Conservation (phyloP, 2,888 invertebrate genomes). For the Artemia sinica region DNA sequence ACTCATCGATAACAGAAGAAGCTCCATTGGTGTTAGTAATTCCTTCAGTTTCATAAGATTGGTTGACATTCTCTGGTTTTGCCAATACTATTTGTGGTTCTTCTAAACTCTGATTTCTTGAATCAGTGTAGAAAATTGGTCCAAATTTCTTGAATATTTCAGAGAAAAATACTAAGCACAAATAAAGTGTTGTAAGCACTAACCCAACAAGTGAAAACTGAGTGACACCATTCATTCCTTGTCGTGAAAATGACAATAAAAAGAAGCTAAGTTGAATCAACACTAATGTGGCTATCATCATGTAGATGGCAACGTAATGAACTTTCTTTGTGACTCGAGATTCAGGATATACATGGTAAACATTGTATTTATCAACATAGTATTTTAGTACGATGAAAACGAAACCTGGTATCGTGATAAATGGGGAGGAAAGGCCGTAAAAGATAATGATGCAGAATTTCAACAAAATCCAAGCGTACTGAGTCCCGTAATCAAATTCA, state of each 20-base stretch:
- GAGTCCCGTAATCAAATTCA: slow-evolving; percentile 82
- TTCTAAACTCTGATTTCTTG: too few species aligned
- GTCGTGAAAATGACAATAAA: slow-evolving; percentile 53
- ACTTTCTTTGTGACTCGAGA: slow-evolving; percentile 67
- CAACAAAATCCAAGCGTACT: slow-evolving; percentile 82
- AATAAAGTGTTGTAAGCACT: too few species aligned
- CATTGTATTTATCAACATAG: slow-evolving; percentile 80
- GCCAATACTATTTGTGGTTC: too few species aligned
- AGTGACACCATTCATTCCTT: slow-evolving; percentile 35
- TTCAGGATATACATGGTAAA: slow-evolving; percentile 84
- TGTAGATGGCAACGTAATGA: slow-evolving; percentile 68
- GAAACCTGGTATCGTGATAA: slow-evolving; percentile 52
- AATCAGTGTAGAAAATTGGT: too few species aligned
- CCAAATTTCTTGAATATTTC: too few species aligned
- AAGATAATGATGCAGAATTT: slow-evolving; percentile 77
- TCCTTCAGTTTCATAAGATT: too few species aligned
- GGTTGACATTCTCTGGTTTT: too few species aligned
- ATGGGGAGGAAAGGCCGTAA: slow-evolving; percentile 67
- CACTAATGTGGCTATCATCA: slow-evolving; percentile 61
- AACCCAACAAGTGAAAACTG: slow-evolving; percentile 41
- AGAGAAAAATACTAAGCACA: too few species aligned
- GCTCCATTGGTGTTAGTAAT: too few species aligned
- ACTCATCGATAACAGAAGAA: too few species aligned
- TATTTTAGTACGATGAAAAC: slow-evolving; percentile 77
- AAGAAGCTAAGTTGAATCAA: slow-evolving; percentile 56